phyloP scores from a whole-genome alignment of 2,888 invertebrate species.

The Caenorhabditis imperialis region DNA sequence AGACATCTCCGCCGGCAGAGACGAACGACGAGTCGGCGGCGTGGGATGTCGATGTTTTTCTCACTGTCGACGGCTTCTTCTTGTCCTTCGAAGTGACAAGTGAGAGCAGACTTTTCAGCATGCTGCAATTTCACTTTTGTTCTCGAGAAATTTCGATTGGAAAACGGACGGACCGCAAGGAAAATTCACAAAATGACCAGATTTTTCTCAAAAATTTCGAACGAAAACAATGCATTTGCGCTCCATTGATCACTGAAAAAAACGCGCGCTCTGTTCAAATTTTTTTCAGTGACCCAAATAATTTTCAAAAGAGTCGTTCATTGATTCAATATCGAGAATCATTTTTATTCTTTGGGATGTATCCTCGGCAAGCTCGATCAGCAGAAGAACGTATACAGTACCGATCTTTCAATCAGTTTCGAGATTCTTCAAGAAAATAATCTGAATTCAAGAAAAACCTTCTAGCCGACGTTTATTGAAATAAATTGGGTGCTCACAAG shows the following conservation, averaged over 20 bases:
- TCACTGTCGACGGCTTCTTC: conserved; percentile 18
- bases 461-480: conserved; percentile 39
- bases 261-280: not conserved
- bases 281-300: not conserved
- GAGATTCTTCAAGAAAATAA: no score
- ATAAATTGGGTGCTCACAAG: conserved; percentile 14
- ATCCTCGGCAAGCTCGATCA: no score
- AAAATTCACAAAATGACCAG: not conserved
- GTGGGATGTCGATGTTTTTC: conserved; percentile 6
- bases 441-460: not conserved
- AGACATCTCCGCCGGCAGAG: conserved; percentile 22
- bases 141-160: not conserved
- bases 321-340: no score
- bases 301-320: no score
- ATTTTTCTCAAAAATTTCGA: not conserved
- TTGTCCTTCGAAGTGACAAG: conserved; percentile 32
- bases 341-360: no score
- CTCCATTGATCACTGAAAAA: conserved; percentile 1
- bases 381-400: no score
- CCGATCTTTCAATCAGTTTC: no score
- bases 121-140: conserved; percentile 10
- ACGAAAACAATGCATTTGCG: not conserved
- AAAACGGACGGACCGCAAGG: not conserved
- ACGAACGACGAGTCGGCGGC: conserved; percentile 20
- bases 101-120: conserved; percentile 43